Conservation (phyloP, 92 coral and sea anemone species). For the Epizoanthus scotinus region DNA sequence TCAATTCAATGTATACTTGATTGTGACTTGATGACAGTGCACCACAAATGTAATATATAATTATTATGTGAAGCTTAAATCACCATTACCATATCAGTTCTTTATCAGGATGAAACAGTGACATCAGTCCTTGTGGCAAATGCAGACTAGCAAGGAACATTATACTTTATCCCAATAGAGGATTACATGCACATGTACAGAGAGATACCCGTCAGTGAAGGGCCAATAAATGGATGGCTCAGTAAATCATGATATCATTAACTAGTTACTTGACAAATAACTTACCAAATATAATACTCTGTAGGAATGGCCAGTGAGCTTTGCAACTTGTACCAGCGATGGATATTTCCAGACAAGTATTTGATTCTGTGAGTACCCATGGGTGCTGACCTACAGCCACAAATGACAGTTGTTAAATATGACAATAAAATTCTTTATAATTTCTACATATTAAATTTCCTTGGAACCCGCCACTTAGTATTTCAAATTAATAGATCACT, state of each 20-base stretch:
- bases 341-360: conserved; percentile 99
- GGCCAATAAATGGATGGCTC: no score
- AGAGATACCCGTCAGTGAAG: no score
- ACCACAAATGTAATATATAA: no score
- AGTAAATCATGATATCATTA: not conserved
- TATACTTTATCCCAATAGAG: no score
- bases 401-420: not conserved
- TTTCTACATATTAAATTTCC: not conserved
- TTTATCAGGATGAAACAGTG: no score
- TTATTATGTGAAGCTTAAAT: no score
- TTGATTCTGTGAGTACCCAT: conserved; percentile 99
- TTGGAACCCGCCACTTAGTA: not conserved
- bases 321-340: conserved; percentile 94
- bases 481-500: no score
- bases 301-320: conserved; percentile 96
- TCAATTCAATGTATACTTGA: no score
- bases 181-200: no score
- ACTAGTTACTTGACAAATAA: not conserved
- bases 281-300: conserved; percentile 96
- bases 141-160: not conserved
- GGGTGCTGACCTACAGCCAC: conserved; percentile 87
- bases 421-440: not conserved
- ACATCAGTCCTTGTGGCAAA: not conserved
- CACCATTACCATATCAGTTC: no score
- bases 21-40: no score